A percentile compares a stretch with the other conserved stretches of the same genome.
Evolutionary conservation across 2,888 invertebrate species (phyloP).

Genomic region (Dione juno): DNA sequence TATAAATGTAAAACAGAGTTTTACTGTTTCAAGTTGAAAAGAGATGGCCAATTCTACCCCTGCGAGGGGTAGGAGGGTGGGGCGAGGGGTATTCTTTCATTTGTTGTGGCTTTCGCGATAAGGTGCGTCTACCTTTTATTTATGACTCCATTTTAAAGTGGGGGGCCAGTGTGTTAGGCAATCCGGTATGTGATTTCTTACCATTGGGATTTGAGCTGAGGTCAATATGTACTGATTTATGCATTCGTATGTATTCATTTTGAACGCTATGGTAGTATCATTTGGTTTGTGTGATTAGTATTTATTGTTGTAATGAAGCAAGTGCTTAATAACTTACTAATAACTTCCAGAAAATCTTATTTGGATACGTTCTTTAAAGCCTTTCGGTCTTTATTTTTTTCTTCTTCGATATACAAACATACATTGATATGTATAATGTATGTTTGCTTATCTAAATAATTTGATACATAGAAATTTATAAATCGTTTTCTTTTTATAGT

Average conservation of each 20-base stretch:
- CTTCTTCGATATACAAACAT: no score
- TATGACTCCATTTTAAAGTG: conserved; percentile 80
- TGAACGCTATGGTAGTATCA: conserved; percentile 23
- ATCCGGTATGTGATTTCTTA: conserved; percentile 66
- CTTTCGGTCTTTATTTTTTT: no score
- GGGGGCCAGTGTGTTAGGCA: conserved; percentile 71
- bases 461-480: no score
- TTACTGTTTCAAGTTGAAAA: conserved; percentile 53
- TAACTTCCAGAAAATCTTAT: no score
- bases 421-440: no score
- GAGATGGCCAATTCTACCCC: conserved; percentile 48
- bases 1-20: conserved; percentile 83
- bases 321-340: no score
- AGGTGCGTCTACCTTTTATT: conserved; percentile 80
- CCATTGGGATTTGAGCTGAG: conserved; percentile 52
- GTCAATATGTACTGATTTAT: conserved; percentile 52
- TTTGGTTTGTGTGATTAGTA: not conserved
- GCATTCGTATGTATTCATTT: conserved; percentile 8
- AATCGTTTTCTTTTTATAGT: no score
- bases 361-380: no score
- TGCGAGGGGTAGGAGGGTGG: conserved; percentile 47
- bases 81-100: conserved; percentile 68
- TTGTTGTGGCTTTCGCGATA: conserved; percentile 75
- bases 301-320: not conserved
- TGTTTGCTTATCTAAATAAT: no score